Conservation (phyloP, 2,888 invertebrate species). For the Troilus luridus region DNA sequence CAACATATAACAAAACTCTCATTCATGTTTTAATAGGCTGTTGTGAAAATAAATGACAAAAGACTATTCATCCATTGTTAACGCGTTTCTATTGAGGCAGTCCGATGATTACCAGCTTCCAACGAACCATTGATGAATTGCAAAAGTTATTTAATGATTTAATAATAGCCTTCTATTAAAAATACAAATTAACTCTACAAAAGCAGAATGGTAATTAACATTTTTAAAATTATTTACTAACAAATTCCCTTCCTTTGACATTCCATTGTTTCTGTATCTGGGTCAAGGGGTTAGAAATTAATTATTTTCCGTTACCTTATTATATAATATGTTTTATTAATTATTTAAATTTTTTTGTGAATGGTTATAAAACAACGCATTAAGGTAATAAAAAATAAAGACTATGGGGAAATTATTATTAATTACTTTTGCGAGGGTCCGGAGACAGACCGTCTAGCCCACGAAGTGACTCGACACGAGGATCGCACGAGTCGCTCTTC, state of each 20-base stretch:
- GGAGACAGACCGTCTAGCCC: conserved; percentile 46
- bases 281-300: background rate
- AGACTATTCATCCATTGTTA: background rate
- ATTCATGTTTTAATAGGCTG: background rate
- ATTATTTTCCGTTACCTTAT: conserved; percentile 24
- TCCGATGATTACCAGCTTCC: background rate
- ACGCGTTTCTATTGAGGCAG: background rate
- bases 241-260: background rate
- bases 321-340: background rate
- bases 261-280: conserved; percentile 19
- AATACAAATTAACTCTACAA: background rate
- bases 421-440: background rate
- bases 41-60: background rate
- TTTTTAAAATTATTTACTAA: background rate
- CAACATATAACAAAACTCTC: background rate
- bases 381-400: background rate
- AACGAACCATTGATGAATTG: background rate
- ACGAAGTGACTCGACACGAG: conserved; percentile 49
- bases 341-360: background rate
- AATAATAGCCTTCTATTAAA: background rate
- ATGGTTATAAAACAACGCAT: background rate
- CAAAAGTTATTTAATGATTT: conserved; percentile 5
- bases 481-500: conserved; percentile 61
- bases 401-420: background rate
- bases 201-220: conserved; percentile 34